These are phyloP conservation scores for Ameiurus melas DNA, from an alignment of 2,113 vertebrate species.

Conservation along the genomic window DNA sequence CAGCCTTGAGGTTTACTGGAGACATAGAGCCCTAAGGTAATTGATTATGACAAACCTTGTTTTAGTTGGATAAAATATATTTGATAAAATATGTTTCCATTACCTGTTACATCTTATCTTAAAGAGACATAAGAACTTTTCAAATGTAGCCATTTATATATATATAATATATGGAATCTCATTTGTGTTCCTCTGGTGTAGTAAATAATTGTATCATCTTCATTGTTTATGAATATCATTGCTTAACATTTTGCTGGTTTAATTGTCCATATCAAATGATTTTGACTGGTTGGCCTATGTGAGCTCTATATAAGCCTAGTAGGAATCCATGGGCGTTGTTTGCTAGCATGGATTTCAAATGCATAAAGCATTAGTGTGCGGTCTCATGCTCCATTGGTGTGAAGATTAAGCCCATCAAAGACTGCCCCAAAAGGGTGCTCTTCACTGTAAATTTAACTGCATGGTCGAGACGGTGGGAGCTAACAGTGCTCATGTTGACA, in stretches of 20 bases:
- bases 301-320: constrained; percentile 7
- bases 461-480: constrained; percentile 58
- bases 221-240: not conserved
- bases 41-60: constrained; percentile 21
- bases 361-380: constrained; percentile 43
- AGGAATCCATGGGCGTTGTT: constrained; percentile 44
- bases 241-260: not conserved
- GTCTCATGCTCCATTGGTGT: constrained; percentile 49
- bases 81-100: not conserved
- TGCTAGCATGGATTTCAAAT: constrained; percentile 38
- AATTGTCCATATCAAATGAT: not conserved
- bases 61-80: not conserved
- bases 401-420: constrained; percentile 59
- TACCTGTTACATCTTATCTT: not conserved
- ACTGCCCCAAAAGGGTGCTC: constrained; percentile 52
- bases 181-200: not conserved
- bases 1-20: constrained; percentile 34
- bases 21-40: constrained; percentile 50
- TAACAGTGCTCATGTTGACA: constrained; percentile 69
- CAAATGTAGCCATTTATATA: not conserved
- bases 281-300: not conserved
- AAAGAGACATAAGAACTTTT: not conserved
- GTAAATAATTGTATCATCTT: not conserved
- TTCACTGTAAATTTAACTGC: constrained; percentile 66
- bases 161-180: not conserved